phyloP scores from a whole-genome alignment of 2,797 vertebrate species.

The Acrocephalus scirpaceus region DNA sequence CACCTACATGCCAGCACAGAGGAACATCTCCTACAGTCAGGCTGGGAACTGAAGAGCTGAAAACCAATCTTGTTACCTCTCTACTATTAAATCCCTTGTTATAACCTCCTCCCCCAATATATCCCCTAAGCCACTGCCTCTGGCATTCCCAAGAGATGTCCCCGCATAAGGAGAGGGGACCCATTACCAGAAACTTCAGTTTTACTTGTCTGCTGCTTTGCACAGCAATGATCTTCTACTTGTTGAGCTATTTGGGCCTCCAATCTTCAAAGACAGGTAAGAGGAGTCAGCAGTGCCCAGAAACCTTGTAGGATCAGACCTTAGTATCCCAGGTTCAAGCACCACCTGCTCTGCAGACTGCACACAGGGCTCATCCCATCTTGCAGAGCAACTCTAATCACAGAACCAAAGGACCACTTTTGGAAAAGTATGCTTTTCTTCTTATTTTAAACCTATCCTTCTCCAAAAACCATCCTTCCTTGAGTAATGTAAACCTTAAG shows the following conservation, averaged over 20 bases:
- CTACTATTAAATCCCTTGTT: neutral
- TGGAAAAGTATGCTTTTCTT: neutral
- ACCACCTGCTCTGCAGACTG: neutral
- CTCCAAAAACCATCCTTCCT: neutral
- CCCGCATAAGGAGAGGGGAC: rapidly evolving
- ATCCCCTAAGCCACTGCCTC: neutral
- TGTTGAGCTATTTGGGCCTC: neutral
- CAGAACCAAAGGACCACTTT: neutral
- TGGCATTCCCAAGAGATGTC: neutral
- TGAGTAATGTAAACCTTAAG: neutral
- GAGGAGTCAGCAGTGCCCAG: neutral
- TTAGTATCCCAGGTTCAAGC: neutral
- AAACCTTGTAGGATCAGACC: neutral
- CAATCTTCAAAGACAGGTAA: neutral
- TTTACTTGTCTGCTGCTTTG: neutral
- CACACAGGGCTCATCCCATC: neutral
- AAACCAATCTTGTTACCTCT: neutral
- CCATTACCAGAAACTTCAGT: neutral
- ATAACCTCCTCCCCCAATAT: neutral
- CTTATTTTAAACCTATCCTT: neutral
- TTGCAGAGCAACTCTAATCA: neutral
- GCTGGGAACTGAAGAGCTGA: neutral
- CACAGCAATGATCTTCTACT: neutral
- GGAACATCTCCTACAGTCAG: neutral
- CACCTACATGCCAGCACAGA: neutral